Percentiles rank a stretch among this genome's conserved stretches.
phyloP scores from a whole-genome alignment of 2,113 vertebrate genomes.

The Alouatta palliata region DNA sequence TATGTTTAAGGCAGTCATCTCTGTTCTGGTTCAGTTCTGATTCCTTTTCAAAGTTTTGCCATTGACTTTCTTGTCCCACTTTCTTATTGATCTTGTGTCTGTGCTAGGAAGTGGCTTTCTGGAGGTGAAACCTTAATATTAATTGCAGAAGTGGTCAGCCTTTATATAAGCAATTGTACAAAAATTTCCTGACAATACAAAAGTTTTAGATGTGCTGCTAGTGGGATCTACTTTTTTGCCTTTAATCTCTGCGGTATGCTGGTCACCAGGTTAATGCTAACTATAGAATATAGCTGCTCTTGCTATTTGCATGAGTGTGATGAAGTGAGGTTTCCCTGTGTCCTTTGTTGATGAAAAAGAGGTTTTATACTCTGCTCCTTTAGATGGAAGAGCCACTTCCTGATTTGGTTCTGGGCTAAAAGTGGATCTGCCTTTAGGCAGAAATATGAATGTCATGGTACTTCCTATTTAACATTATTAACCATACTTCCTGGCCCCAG shows the following conservation, averaged over 20 bases:
- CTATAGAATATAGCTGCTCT: neutral
- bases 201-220: neutral
- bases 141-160: neutral
- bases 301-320: neutral
- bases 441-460: constrained; percentile 45
- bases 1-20: neutral
- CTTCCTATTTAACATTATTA: constrained; percentile 44
- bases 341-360: constrained; percentile 44
- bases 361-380: constrained; percentile 14
- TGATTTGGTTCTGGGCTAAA: constrained; percentile 48
- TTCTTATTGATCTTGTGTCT: neutral
- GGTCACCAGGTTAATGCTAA: neutral
- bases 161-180: neutral
- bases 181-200: neutral
- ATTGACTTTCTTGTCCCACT: neutral
- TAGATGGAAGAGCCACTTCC: constrained; percentile 44
- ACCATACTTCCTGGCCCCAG: constrained; percentile 21
- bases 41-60: neutral
- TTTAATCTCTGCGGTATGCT: neutral
- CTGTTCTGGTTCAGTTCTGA: neutral
- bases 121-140: neutral
- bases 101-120: neutral
- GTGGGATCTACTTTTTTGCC: neutral
- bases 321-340: constrained; percentile 10
- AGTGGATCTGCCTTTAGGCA: constrained; percentile 46